Base-by-base conservation (phyloP, 2,888 invertebrate species). In the Apamea monoglypha region DNA sequence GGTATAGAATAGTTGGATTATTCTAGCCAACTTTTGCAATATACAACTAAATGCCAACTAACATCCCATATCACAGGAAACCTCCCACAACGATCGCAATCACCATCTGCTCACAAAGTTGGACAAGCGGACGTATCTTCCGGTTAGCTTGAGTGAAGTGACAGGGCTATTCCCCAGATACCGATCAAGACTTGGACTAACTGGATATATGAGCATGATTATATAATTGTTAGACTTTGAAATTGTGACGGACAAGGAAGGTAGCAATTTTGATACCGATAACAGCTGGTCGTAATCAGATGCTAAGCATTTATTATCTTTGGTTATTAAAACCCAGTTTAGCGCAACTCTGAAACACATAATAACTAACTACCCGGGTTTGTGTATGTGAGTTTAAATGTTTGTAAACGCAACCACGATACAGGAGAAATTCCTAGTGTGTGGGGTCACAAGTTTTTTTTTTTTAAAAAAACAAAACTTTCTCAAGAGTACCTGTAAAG, bases 81-180 rank as follows among this genome's bases (percentile, higher is more conserved):
- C 32, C 53, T 56, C 63, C 70, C 66, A 71, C 77, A 74, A 47
- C 79, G 63, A 81, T 83, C 80, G 66, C 73, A 74, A 75, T 74
- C 66, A 74, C 68, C 80, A 88, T 85, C 85, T 81, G 76, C 77
- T 73, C 73, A 40, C 77, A 74, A 87, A 89, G 87, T 89, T 86
- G 81, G 82, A 87, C 86, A 86, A 76, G 73, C 86, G 71, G 76
- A 85, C 80, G 77, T 82, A 71, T 81, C 87, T 82, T 86, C 82
- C 82, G 84, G 78, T 80, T 77, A 79, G 78, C 80, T 75, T 83
- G 80, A 85, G 75, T 82, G 75, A 82, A 85, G 81, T 88, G 88
- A 84, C 86, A 83, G 84, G 69, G 40, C 84, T 83, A 87, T 87
- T 83, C 88, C 84, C 88, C 14, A 64, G 88, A 86, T 81, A 79